phyloP scores from a whole-genome alignment of 2,888 invertebrate species.

The Monoplex corrugatus region DNA sequence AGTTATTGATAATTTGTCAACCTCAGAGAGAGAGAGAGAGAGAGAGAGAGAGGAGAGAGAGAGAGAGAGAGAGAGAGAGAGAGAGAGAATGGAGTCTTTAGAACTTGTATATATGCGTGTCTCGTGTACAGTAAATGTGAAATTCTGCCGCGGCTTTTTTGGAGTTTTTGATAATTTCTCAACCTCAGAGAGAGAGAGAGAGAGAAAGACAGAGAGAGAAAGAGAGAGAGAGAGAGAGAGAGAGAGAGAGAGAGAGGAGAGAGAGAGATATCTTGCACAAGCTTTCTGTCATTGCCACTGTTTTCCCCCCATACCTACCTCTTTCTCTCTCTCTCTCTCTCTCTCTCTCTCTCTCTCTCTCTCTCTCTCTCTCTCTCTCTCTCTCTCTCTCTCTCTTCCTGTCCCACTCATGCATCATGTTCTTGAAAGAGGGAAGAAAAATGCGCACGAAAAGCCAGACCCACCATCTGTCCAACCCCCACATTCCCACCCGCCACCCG shows the following conservation, averaged over 20 bases:
- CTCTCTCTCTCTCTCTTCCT: not conserved
- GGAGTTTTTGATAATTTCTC: no score
- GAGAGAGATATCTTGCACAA: no score
- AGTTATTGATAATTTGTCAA: no score
- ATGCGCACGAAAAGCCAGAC: no score
- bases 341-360: not conserved
- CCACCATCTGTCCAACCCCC: no score
- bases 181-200: not conserved
- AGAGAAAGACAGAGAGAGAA: not conserved
- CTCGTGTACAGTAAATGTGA: no score
- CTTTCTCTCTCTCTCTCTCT: not conserved
- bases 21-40: constrained; percentile 2
- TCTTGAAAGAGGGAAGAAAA: no score
- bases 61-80: not conserved
- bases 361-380: not conserved
- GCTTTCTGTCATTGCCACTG: no score
- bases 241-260: not conserved
- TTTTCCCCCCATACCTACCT: not conserved
- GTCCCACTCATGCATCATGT: no score
- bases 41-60: not conserved
- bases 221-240: not conserved
- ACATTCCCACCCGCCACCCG: no score
- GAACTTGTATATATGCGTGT: no score
- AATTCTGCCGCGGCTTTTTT: no score
- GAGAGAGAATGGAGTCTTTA: not conserved